Evolutionary conservation across 2,888 invertebrate genomes (phyloP).

Genomic region (Endotricha flammealis): DNA sequence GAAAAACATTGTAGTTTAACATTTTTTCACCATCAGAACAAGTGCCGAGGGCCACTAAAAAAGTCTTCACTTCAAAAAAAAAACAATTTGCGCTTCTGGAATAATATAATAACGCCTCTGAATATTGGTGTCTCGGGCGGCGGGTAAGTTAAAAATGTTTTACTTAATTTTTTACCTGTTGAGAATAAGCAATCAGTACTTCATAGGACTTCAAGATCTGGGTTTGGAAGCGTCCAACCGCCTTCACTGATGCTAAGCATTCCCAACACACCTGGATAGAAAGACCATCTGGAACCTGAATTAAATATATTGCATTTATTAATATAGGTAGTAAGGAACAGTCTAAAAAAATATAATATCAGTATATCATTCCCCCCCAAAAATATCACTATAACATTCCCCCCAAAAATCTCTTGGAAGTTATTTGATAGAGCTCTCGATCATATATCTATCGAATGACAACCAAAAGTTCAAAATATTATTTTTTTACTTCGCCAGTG

Average conservation of each 20-base stretch:
- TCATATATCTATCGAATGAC: too few relatives aligned
- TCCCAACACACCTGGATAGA: slow-evolving; percentile 65
- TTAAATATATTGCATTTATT: slow-evolving; percentile 4
- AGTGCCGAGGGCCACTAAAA: too few relatives aligned
- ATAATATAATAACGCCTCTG: not conserved
- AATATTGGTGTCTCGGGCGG: too few relatives aligned
- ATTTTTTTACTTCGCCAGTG: too few relatives aligned
- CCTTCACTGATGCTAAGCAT: slow-evolving; percentile 43
- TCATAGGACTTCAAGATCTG: slow-evolving; percentile 44
- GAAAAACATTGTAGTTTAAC: too few relatives aligned
- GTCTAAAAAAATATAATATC: slow-evolving; percentile 7
- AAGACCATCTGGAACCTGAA: slow-evolving; percentile 60
- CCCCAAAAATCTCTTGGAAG: too few relatives aligned
- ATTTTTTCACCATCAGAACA: too few relatives aligned
- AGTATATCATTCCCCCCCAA: not conserved
- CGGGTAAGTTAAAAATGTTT: not conserved
- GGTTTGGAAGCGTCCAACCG: slow-evolving; percentile 32
- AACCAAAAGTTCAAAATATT: too few relatives aligned
- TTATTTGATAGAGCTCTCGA: too few relatives aligned
- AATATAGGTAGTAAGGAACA: not conserved
- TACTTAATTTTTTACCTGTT: slow-evolving; percentile 42
- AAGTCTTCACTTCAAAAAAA: too few relatives aligned
- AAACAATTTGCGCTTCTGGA: too few relatives aligned
- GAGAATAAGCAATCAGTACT: slow-evolving; percentile 52
- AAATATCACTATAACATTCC: not conserved